Percentiles rank a stretch among this genome's conserved stretches.
phyloP scores from a whole-genome alignment of 2,888 invertebrate species.

The Drosophila seclusa region DNA sequence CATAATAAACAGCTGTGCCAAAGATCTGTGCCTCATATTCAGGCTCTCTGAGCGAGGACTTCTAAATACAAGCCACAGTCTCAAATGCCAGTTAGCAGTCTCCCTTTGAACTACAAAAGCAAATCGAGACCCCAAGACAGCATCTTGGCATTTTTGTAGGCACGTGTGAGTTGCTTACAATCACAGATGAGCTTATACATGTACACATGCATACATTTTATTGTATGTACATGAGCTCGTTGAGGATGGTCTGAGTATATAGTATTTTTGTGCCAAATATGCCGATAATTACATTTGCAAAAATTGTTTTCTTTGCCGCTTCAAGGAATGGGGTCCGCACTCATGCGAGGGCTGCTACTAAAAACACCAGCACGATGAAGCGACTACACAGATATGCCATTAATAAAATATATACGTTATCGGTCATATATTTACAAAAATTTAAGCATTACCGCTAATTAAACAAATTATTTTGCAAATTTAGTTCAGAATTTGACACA shows the following conservation, averaged over 20 bases:
- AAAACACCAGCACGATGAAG: background rate
- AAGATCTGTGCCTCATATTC: constrained; percentile 29
- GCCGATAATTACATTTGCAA: constrained; percentile 76
- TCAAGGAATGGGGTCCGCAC: background rate
- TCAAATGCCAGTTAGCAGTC: constrained; percentile 20
- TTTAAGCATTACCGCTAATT: background rate
- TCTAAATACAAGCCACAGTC: constrained; percentile 25
- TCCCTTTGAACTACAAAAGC: constrained; percentile 34
- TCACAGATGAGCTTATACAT: background rate
- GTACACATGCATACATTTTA: constrained; percentile 13
- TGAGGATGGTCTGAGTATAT: constrained; percentile 14
- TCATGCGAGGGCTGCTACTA: constrained; percentile 37
- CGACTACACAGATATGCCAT: background rate
- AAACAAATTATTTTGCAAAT: background rate
- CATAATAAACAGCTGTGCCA: constrained; percentile 58
- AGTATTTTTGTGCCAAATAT: constrained; percentile 63
- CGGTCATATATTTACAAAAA: background rate
- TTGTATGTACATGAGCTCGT: background rate
- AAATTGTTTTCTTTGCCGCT: constrained; percentile 50
- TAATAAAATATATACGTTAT: background rate
- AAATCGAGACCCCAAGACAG: constrained; percentile 22
- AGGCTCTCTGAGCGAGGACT: background rate
- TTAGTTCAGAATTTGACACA: background rate
- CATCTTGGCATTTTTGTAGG: constrained; percentile 49
- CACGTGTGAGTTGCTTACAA: constrained; percentile 61